Percentiles rank a stretch among this genome's conserved stretches.
These are phyloP conservation scores for Myiothlypis coronata DNA, from an alignment of 2,797 vertebrate species.

Conservation along the genomic window DNA sequence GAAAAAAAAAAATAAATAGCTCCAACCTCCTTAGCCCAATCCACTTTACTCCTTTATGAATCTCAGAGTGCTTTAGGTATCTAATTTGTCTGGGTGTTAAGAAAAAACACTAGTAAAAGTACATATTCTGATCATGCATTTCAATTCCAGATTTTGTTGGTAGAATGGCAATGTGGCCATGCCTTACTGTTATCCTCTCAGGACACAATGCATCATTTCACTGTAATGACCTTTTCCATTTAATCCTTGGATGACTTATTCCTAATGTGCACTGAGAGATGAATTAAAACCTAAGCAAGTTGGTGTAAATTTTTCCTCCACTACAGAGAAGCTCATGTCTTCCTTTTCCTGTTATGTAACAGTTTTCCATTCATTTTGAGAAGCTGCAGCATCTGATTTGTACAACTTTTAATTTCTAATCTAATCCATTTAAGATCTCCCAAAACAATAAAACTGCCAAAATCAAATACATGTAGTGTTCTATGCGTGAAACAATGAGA, in stretches of 20 bases:
- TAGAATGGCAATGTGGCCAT: not conserved
- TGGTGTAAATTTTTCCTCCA: not conserved
- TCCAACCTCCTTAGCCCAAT: not conserved
- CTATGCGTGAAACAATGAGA: not conserved
- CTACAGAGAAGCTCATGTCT: not conserved
- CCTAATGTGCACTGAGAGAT: not conserved
- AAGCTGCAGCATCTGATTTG: not conserved
- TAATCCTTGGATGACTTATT: not conserved
- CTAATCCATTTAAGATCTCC: not conserved
- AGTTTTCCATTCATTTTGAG: not conserved
- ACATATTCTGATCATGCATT: not conserved
- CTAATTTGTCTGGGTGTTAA: not conserved
- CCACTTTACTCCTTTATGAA: not conserved
- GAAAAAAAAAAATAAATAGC: not conserved
- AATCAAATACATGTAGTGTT: not conserved
- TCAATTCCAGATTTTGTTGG: not conserved
- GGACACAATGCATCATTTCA: not conserved
- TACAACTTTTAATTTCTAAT: not conserved
- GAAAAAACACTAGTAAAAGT: not conserved
- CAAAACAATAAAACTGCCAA: not conserved
- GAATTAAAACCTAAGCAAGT: not conserved
- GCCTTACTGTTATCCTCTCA: not conserved
- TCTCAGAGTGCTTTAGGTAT: not conserved
- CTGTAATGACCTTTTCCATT: not conserved
- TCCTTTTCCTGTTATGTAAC: not conserved